Evolutionary conservation across 2,113 vertebrate species (phyloP), one percentile per base, ranked within the genome.

Genomic region (Oncorhynchus clarkii): DNA sequence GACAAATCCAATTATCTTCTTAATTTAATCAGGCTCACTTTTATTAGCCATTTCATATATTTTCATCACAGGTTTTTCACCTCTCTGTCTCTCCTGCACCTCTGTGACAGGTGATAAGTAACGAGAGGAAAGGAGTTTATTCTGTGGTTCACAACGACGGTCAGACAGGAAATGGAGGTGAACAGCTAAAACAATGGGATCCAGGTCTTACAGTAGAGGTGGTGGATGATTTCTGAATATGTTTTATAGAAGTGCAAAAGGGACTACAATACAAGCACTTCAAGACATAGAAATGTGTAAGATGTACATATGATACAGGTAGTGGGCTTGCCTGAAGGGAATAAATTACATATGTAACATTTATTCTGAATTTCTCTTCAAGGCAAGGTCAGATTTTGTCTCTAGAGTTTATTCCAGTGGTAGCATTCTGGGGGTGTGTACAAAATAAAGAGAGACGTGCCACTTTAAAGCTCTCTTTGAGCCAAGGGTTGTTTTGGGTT

Each of bases 11-110:
- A 84, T 86, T 88, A 76, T 83, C 64, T 79, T 71, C 74, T 77
- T 83, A 85, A 90, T 87, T 87, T 79, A 86, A 88, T 87, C 82
- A 81, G 71, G 64, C 57, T 16, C 51, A 54, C 59, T 87, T 91
- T 82, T 83, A 88, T 87, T 81, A 82, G 75, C 78, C 72, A 79
- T 69, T 87, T 81, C 70, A 81, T 82, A 16, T 31, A 39, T 75
- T 73, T 80, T 65, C 72, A 79, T 66, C 78, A 26, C 13, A 76
- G 54, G 5, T 57, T 86, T 39, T 59, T 57, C 49, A 76, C 77
- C 76, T 64, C 29, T 29, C 22, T 11, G 66, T 72, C 78, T 73
- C 78, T 72, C 60, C 16, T n/a, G 65, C 59, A 67, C 49, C 68
- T 71, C 75, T 78, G 72, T 60, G 71, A 78, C 20, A 65, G 70